Evolutionary conservation across 1,140 invertebrate genomes (phyloP).

Genomic region (Rhopalosiphum padi): DNA sequence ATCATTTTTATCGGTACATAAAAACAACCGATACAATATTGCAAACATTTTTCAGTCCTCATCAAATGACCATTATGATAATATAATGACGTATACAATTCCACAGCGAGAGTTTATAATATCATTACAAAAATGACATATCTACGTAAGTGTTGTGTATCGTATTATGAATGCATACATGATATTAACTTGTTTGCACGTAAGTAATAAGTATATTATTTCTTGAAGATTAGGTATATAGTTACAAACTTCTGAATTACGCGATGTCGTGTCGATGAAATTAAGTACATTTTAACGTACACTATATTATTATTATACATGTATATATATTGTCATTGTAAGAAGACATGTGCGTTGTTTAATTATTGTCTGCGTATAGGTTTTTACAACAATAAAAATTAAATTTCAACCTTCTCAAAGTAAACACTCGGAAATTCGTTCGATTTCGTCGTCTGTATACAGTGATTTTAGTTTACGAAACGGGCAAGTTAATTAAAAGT

Average conservation of each 20-base stretch:
- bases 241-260: not conserved
- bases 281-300: not conserved
- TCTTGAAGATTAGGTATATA: not conserved
- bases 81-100: no score
- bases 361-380: not conserved
- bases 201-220: conserved; percentile 3
- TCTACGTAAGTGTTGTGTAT: not conserved
- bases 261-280: not conserved
- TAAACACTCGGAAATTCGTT: not conserved
- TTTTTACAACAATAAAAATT: not conserved
- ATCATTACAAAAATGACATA: not conserved
- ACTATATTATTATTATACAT: not conserved
- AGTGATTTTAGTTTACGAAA: not conserved
- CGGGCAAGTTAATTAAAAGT: not conserved
- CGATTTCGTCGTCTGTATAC: not conserved
- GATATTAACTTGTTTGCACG: not conserved
- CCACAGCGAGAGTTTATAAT: no score
- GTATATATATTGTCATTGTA: not conserved
- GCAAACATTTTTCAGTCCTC: not conserved
- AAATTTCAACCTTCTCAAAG: not conserved
- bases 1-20: not conserved
- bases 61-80: no score
- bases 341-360: not conserved
- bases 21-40: not conserved
- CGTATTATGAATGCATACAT: not conserved